A percentile compares a stretch with the other conserved stretches of the same genome.
phyloP scores from a whole-genome alignment of 2,113 vertebrate genomes.

The Tretioscincus oriximinensis region DNA sequence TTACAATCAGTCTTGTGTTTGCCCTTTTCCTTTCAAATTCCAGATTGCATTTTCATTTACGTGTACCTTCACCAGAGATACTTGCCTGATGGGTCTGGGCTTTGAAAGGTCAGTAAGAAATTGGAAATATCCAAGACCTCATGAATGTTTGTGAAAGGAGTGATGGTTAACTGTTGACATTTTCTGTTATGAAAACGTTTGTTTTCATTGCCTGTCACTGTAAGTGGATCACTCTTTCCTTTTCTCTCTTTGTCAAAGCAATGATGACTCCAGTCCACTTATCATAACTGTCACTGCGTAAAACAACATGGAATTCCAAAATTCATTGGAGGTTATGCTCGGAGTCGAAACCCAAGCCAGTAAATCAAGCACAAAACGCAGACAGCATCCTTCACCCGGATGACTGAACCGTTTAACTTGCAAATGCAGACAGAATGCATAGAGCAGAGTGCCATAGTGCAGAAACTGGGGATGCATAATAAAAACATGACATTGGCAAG shows the following conservation, averaged over 20 bases:
- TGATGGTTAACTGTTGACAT: neutral
- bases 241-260: neutral
- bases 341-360: neutral
- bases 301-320: constrained; percentile 5
- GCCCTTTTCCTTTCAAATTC: neutral
- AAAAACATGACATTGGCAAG: neutral
- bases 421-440: constrained; percentile 4
- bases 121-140: neutral
- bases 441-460: neutral
- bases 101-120: neutral
- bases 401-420: constrained; percentile 1
- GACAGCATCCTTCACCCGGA: neutral
- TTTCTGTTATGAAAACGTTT: constrained; percentile 5
- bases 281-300: neutral
- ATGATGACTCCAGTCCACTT: constrained; percentile 7
- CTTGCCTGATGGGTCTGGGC: neutral
- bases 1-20: too few relatives aligned
- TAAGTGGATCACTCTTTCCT: constrained; percentile 2
- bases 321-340: neutral
- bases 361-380: constrained; percentile 17
- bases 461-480: neutral
- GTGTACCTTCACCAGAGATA: neutral
- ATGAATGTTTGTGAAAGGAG: neutral
- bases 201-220: constrained; percentile 17
- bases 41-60: neutral